Evolutionary conservation across 2,113 vertebrate genomes (phyloP), one percentile per base, ranked within the genome.

Genomic region (Gasterosteus aculeatus): DNA sequence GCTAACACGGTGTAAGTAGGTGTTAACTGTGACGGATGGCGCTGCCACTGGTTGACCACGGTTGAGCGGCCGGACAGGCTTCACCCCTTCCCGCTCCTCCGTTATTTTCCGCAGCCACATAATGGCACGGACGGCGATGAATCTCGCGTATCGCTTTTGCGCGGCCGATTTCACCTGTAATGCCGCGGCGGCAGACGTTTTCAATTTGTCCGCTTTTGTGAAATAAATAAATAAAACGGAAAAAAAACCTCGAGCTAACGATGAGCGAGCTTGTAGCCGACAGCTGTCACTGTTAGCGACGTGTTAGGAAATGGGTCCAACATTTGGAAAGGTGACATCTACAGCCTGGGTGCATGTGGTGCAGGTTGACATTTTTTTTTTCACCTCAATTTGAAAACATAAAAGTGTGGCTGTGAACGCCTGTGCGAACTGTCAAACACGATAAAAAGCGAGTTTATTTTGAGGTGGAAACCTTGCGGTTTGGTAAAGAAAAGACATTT

Each of bases 1-100:
- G 81, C 72, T 90, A 90, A 89, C 84, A 80, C 72, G 82, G 75
- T 75, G 80, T 84, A 80, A 85, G 82, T 81, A 79, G 86, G 57
- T 67, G 82, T 86, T 91, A 91, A 91, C 87, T 85, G 78, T 91
- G 89, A 91, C 89, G 84, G 82, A 91, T 90, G 64, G 77, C 49
- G 69, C 86, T 85, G 85, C 81, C 91, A 86, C 60, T 75, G 59
- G 80, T 84, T 84, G 83, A 80, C 85, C 82, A 82, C 5, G 87
- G 74, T 75, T 87, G 87, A 91, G 88, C 81, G 70, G 85, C 76
- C 83, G 60, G 80, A 89, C 58, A 79, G 83, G 78, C 78, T 39
- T 82, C 78, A 79, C 69, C 81, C 51, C 68, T 66, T 26, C 1
- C 67, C 16, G 47, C 83, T 63, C 69, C 47, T 68, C 74, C 81